A percentile compares a stretch with the other conserved stretches of the same genome.
Evolutionary conservation across 2,888 invertebrate species (phyloP).

Genomic region (Drosophila koepferae): DNA sequence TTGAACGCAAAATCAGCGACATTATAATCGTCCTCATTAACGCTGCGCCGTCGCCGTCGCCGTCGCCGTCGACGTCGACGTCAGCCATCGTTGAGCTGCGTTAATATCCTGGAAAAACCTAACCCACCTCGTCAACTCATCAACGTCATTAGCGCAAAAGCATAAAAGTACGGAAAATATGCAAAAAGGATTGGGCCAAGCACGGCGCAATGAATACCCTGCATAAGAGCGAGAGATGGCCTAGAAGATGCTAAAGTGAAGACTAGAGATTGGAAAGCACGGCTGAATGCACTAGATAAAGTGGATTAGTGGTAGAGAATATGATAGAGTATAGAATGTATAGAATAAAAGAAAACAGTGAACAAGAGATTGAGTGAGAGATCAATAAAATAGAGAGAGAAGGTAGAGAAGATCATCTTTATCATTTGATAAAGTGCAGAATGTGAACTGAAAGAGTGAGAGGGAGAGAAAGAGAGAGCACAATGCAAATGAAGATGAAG

Average conservation of each 20-base stretch:
- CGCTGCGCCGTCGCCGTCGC: conserved; percentile 43
- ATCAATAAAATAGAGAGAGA: neutral
- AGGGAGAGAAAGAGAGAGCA: no score
- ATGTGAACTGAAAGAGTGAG: no score
- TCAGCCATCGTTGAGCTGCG: conserved; percentile 46
- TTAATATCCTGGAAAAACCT: conserved; percentile 81
- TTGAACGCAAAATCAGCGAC: conserved; percentile 81
- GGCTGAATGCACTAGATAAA: no score
- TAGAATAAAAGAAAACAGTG: no score
- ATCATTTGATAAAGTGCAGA: no score
- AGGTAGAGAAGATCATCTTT: no score
- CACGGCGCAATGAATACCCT: conserved; percentile 45
- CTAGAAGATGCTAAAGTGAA: neutral
- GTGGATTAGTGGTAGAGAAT: neutral
- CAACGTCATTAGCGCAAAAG: conserved; percentile 77
- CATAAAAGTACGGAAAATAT: conserved; percentile 29
- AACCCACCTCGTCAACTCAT: conserved; percentile 81
- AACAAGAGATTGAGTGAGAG: no score
- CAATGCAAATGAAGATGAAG: neutral
- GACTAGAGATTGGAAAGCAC: neutral
- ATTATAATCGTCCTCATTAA: conserved; percentile 81
- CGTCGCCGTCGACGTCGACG: conserved; percentile 20
- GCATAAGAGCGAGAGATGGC: neutral
- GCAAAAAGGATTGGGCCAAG: conserved; percentile 18
- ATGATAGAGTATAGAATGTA: neutral